Percentiles rank a stretch among this genome's conserved stretches.
Conservation (phyloP, 2,888 invertebrate species). For the Geophilus truncorum region DNA sequence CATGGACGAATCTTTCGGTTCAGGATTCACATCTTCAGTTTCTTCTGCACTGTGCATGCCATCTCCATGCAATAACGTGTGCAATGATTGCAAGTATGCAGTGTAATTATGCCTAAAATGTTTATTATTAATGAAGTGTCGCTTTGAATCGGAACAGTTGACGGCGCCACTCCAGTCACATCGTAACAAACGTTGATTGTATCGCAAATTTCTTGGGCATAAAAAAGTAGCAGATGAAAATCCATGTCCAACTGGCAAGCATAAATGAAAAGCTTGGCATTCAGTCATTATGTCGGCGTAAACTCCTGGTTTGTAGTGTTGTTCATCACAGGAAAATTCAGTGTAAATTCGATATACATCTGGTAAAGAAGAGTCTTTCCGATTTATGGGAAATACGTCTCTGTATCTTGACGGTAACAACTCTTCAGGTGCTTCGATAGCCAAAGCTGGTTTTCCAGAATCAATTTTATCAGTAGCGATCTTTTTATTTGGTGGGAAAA, state of each 20-base stretch:
- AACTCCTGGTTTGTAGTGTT: conserved; percentile 5
- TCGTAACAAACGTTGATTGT: neutral
- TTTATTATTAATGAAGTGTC: neutral
- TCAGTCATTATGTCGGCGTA: conserved; percentile 17
- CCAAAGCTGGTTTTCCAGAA: conserved; percentile 6
- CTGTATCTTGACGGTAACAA: neutral
- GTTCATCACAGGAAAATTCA: neutral
- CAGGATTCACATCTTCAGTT: neutral
- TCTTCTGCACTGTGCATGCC: neutral
- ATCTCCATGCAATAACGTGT: conserved; percentile 18
- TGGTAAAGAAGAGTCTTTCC: neutral
- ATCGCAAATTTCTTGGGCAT: conserved; percentile 23
- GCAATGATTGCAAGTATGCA: conserved; percentile 27
- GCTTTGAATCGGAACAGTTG: neutral
- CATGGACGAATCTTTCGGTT: neutral
- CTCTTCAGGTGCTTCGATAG: conserved; percentile 28
- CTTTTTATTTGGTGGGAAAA: neutral
- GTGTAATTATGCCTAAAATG: conserved; percentile 29
- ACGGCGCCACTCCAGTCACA: conserved; percentile 6
- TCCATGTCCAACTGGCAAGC: conserved; percentile 21
- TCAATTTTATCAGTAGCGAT: neutral
- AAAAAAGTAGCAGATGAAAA: conserved; percentile 29
- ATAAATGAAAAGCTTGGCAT: conserved; percentile 29
- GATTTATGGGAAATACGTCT: neutral
- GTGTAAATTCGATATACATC: neutral